Evolutionary conservation across 2,113 vertebrate species (phyloP).

Genomic region (Antennarius striatus): DNA sequence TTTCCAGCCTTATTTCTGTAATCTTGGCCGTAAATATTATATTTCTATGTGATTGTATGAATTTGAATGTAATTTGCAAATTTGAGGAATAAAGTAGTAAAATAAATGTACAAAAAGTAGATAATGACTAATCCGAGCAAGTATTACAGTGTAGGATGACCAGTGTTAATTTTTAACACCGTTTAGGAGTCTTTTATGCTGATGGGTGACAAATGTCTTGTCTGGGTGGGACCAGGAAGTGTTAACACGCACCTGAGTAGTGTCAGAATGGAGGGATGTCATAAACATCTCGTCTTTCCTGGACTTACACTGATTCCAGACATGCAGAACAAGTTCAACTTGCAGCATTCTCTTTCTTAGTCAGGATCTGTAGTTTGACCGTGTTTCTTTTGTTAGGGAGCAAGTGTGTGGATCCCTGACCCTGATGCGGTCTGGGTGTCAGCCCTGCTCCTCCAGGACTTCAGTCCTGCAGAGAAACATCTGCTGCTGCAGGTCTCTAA

Average conservation of each 20-base stretch:
- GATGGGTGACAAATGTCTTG: constrained; percentile 66
- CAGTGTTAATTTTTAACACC: constrained; percentile 82
- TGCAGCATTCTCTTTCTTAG: neutral
- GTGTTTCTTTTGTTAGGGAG: constrained; percentile 67
- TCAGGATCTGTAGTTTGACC: neutral
- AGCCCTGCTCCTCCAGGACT: constrained; percentile 74
- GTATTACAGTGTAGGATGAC: constrained; percentile 55
- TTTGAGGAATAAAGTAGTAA: neutral
- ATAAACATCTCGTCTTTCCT: neutral
- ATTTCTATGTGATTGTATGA: neutral
- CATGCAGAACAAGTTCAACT: neutral
- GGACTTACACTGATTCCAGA: neutral
- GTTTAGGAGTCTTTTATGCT: constrained; percentile 77
- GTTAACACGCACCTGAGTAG: constrained; percentile 4
- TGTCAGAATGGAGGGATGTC: constrained; percentile 6
- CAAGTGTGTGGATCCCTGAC: constrained; percentile 82
- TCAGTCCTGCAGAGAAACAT: constrained; percentile 61
- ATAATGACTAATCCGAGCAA: constrained; percentile 54
- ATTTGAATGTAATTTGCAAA: neutral
- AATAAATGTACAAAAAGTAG: neutral
- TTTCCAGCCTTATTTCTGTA: neutral
- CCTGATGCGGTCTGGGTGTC: constrained; percentile 76
- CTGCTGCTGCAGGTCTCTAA: constrained; percentile 73
- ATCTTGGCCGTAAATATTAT: neutral
- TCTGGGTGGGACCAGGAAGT: constrained; percentile 44